Base-by-base conservation (phyloP, 2,113 vertebrate genomes). In the Numida meleagris region DNA sequence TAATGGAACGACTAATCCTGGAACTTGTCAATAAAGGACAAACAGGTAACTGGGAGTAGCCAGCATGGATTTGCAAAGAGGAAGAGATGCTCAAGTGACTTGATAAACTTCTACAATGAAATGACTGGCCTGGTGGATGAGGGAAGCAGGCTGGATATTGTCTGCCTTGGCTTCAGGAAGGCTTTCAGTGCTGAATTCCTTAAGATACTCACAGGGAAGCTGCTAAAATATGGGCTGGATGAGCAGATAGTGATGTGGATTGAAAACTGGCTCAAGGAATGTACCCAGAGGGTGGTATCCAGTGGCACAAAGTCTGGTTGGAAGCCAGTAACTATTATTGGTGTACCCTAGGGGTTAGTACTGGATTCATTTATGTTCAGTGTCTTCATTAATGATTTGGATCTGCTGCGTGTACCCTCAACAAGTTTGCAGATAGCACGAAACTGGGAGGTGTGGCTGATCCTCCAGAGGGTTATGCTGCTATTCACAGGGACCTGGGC, bases 401-500 rank as follows among this genome's bases (percentile, higher is more conserved):
- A 61, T 36, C 58, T 36, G 58, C 23, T 24, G n/a, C 24, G 58
- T 9, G 14, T 24, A 61, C n/a, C 13, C 21, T 36, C 20, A 24
- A 9, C 21, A 15, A 14, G 12, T 42, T 92, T 66, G 29, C 36
- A 79, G n/a, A 46, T 57, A 19, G 31, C 14, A 48, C 23, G 21
- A 24, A 81, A 82, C 18, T 9, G 29, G 19, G 38, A 67, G 4
- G 15, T 11, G 8, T 42, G 70, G 3, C n/a, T 85, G 38, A 15
- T 70, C 18, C 0, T 1, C 25, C 25, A 24, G 19, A 59, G 29
- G 12, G 19, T 81, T 0, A 0, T 68, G 20, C 24, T 63, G 8
- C 18, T 6, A 7, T 19, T n/a, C 3, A 57, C 57, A 72, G 43
- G 46, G 33, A 14, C 29, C 19, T 68, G 12, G 33, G 13, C 8